Evolutionary conservation across 2,113 vertebrate genomes (phyloP).

Genomic region (Oxyura jamaicensis): DNA sequence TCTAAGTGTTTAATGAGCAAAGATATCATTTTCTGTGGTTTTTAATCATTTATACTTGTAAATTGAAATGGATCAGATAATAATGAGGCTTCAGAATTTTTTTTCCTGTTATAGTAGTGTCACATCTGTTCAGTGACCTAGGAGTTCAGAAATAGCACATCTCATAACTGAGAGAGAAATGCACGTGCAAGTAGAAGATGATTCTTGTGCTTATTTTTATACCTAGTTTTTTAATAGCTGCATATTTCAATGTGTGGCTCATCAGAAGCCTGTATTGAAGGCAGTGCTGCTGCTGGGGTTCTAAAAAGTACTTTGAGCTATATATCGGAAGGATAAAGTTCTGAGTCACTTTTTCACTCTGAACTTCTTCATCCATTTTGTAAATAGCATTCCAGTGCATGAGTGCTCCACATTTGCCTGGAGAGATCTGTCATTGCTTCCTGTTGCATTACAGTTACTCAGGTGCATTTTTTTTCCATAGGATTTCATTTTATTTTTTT

Average conservation of each 20-base stretch:
- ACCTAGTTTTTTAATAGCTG: conserved; percentile 42
- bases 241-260: conserved; percentile 8
- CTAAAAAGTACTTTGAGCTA: background rate
- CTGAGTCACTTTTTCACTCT: background rate
- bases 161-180: conserved; percentile 23
- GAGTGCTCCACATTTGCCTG: background rate
- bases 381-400: background rate
- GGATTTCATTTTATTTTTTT: background rate
- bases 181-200: conserved; percentile 31
- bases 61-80: background rate
- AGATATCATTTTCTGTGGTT: background rate
- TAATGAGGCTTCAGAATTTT: background rate
- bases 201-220: conserved; percentile 49
- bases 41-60: background rate
- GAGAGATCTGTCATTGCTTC: background rate
- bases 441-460: background rate
- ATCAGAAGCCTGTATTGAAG: conserved; percentile 46
- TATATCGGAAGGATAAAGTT: conserved; percentile 10
- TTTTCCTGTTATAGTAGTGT: background rate
- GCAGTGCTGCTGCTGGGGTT: background rate
- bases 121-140: background rate
- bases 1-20: background rate
- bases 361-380: background rate
- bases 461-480: fast-evolving
- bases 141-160: conserved; percentile 32